Percentiles rank a stretch among this genome's conserved stretches.
These are phyloP conservation scores for Gryon sp. DNA, from an alignment of 1,140 invertebrate species.

Conservation along the genomic window DNA sequence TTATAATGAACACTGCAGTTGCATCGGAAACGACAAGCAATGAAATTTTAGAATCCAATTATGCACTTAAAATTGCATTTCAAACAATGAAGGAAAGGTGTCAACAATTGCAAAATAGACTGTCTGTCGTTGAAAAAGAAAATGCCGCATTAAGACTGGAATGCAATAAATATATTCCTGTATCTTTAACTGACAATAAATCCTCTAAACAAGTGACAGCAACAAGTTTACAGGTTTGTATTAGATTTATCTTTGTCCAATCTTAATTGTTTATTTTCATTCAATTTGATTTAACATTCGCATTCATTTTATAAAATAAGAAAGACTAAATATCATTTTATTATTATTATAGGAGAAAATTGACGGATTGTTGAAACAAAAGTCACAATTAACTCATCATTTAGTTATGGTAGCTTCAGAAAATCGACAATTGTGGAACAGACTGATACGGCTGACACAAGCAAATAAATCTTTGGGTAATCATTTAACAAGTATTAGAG, in stretches of 20 bases:
- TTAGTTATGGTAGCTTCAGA: slow-evolving; percentile 89
- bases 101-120: slow-evolving; percentile 84
- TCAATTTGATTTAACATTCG: no score
- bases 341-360: slow-evolving; percentile 80
- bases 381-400: slow-evolving; percentile 86
- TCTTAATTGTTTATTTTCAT: background rate
- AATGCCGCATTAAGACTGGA: slow-evolving; percentile 84
- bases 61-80: slow-evolving; percentile 86
- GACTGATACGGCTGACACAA: slow-evolving; percentile 83
- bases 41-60: slow-evolving; percentile 75
- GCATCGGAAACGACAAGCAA: slow-evolving; percentile 36
- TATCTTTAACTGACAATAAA: slow-evolving; percentile 47
- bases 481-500: slow-evolving; percentile 79
- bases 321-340: slow-evolving; percentile 4
- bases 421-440: slow-evolving; percentile 88
- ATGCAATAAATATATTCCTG: slow-evolving; percentile 71
- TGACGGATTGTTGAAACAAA: slow-evolving; percentile 85
- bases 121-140: slow-evolving; percentile 86
- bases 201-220: slow-evolving; percentile 52
- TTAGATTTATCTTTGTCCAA: slow-evolving; percentile 8
- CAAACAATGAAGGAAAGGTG: slow-evolving; percentile 90
- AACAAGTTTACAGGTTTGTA: slow-evolving; percentile 65
- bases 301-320: no score
- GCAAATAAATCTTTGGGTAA: slow-evolving; percentile 80
- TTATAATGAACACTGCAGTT: slow-evolving; percentile 20